These are phyloP conservation scores for Leptoclinus maculatus DNA, from an alignment of 2,797 vertebrate genomes.

Conservation along the genomic window DNA sequence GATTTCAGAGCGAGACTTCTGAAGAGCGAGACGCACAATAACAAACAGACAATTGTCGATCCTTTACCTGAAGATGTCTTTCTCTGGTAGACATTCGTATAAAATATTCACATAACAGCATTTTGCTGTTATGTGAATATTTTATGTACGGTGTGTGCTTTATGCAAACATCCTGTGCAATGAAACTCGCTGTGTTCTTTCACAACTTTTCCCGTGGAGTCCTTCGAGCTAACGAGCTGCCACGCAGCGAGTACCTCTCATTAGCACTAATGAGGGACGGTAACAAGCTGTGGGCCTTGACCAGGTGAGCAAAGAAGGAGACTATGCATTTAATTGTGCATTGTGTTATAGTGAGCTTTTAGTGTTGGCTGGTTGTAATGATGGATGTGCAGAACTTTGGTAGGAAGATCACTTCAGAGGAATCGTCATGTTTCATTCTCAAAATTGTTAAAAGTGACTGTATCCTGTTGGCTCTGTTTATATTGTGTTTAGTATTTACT, in stretches of 20 bases:
- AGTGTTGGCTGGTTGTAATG: not conserved
- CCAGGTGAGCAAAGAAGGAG: slow-evolving; percentile 7
- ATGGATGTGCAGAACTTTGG: not conserved
- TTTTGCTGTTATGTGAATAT: not conserved
- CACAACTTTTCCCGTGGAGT: slow-evolving; percentile 26
- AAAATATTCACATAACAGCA: not conserved
- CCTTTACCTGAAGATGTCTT: not conserved
- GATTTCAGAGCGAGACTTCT: too few species aligned
- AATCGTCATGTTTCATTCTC: not conserved
- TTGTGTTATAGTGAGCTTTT: not conserved
- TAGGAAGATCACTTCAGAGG: not conserved
- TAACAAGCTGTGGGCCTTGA: slow-evolving; percentile 17
- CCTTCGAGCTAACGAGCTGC: slow-evolving; percentile 33
- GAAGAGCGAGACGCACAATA: too few species aligned
- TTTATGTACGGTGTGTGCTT: not conserved
- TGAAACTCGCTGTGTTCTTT: slow-evolving; percentile 10
- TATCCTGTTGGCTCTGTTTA: not conserved
- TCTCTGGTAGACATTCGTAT: not conserved
- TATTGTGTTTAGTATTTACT: slow-evolving; percentile 1
- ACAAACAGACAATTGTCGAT: too few species aligned
- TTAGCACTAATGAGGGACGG: slow-evolving; percentile 40
- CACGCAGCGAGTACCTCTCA: slow-evolving; percentile 38
- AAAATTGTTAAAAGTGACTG: not conserved
- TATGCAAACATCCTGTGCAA: slow-evolving; percentile 9
- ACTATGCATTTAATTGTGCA: not conserved